Evolutionary conservation across 2,888 invertebrate species (phyloP).

Genomic region (Rosalia funebris): DNA sequence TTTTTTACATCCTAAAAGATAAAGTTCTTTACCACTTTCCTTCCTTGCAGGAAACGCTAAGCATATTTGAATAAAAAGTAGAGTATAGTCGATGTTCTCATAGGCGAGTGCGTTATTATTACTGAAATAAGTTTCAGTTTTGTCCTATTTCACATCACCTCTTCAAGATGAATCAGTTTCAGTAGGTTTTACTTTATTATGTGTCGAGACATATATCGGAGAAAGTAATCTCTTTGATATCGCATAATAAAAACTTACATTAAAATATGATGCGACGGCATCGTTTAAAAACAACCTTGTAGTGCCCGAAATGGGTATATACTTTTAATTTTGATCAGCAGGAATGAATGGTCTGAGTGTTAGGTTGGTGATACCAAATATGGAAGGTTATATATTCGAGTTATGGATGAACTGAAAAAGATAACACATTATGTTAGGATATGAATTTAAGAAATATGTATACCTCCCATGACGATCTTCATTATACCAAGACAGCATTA

Average conservation of each 20-base stretch:
- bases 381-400: background rate
- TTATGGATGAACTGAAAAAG: too few species aligned
- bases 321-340: background rate
- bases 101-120: constrained; percentile 10
- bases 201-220: background rate
- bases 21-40: background rate
- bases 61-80: constrained; percentile 17
- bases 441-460: too few species aligned
- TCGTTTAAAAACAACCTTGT: too few species aligned
- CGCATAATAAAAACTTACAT: background rate
- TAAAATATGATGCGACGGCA: background rate
- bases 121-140: constrained; percentile 20
- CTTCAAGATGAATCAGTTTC: constrained; percentile 10
- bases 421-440: too few species aligned
- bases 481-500: too few species aligned
- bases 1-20: background rate
- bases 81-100: constrained; percentile 21
- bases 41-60: constrained; percentile 11
- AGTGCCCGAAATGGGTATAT: background rate
- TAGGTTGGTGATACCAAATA: background rate
- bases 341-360: background rate
- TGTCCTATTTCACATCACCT: constrained; percentile 22
- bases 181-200: constrained; percentile 1
- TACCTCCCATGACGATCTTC: too few species aligned
- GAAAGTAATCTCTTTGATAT: constrained; percentile 15